A percentile compares a stretch with the other conserved stretches of the same genome.
phyloP scores from a whole-genome alignment of 2,113 vertebrate species.

The Okapia johnstoni region DNA sequence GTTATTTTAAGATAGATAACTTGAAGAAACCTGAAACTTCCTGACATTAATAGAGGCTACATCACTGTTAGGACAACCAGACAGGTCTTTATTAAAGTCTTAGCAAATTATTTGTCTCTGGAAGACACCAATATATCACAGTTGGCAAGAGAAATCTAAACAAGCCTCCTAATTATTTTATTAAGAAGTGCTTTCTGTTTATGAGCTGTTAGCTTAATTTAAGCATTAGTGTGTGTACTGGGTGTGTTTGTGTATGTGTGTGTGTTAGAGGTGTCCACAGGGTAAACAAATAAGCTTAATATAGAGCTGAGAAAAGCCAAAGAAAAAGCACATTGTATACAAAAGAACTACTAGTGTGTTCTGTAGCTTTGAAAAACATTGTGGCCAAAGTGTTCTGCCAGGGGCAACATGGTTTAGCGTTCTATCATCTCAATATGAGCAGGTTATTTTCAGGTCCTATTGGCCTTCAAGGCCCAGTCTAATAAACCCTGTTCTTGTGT shows the following conservation, averaged over 20 bases:
- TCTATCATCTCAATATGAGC: constrained; percentile 51
- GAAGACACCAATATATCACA: not conserved
- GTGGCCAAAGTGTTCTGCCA: constrained; percentile 75
- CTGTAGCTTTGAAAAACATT: constrained; percentile 47
- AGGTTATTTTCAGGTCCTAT: constrained; percentile 40
- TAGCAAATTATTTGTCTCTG: constrained; percentile 3
- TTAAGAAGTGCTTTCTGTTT: constrained; percentile 26
- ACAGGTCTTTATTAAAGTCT: constrained; percentile 25
- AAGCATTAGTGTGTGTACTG: not conserved
- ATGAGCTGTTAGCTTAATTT: not conserved
- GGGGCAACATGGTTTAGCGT: constrained; percentile 43
- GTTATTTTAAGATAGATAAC: not conserved
- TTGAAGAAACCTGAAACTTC: not conserved
- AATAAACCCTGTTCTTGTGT: constrained; percentile 42
- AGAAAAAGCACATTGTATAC: constrained; percentile 17
- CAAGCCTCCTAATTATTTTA: not conserved
- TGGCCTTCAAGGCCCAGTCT: constrained; percentile 14
- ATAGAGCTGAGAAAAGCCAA: constrained; percentile 1
- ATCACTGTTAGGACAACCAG: not conserved
- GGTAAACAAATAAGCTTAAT: constrained; percentile 30
- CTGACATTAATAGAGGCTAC: not conserved
- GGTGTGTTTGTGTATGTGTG: not conserved
- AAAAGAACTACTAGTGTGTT: constrained; percentile 24
- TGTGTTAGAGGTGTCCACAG: not conserved
- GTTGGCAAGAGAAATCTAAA: constrained; percentile 14